phyloP scores from a whole-genome alignment of 2,888 invertebrate genomes.

The Bruchidius siliquastri region DNA sequence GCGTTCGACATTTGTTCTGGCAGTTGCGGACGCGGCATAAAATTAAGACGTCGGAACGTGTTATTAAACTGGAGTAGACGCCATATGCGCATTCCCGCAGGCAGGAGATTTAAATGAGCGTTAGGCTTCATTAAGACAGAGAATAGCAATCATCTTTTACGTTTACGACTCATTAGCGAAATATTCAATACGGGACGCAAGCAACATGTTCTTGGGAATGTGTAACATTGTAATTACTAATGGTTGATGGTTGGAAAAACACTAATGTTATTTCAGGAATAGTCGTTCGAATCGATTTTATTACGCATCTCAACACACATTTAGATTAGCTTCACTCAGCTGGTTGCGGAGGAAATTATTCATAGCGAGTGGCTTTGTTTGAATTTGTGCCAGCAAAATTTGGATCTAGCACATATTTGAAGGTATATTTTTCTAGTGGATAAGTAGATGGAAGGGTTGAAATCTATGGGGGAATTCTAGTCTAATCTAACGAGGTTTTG shows the following conservation, averaged over 20 bases:
- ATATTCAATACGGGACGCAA: neutral
- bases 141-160: neutral
- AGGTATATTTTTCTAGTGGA: no score
- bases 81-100: neutral
- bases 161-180: neutral
- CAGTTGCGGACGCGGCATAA: neutral
- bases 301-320: neutral
- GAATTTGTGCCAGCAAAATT: no score
- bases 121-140: neutral
- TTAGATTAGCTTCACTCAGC: neutral
- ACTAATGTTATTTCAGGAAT: neutral
- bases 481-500: no score
- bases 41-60: neutral
- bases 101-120: neutral
- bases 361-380: no score
- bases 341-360: neutral
- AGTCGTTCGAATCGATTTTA: neutral
- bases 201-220: neutral
- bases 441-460: no score
- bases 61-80: neutral
- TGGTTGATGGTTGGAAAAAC: neutral
- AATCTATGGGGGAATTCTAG: no score
- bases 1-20: no score
- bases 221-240: neutral
- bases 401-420: no score